phyloP scores from a whole-genome alignment of 2,888 invertebrate genomes.

The Trachelus iudaicus region DNA sequence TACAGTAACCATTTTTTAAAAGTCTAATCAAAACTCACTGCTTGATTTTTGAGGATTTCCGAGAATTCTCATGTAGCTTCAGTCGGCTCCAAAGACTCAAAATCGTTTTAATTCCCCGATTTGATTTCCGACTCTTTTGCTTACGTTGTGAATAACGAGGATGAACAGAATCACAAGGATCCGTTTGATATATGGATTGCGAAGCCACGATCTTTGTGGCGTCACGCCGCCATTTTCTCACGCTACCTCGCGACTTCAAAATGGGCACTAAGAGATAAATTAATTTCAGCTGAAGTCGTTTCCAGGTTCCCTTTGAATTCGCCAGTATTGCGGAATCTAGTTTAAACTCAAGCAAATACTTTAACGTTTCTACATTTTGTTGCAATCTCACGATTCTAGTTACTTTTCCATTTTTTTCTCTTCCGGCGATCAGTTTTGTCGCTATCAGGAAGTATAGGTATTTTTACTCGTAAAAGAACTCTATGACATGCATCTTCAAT shows the following conservation, averaged over 20 bases:
- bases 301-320: neutral
- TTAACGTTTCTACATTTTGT: neutral
- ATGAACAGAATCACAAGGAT: slow-evolving; percentile 17
- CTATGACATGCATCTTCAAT: neutral
- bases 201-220: neutral
- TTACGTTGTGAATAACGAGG: neutral
- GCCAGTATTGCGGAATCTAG: neutral
- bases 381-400: slow-evolving; percentile 11
- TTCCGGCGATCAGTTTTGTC: neutral
- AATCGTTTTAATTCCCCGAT: slow-evolving; percentile 28
- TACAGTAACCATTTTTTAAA: neutral
- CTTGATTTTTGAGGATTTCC: slow-evolving; percentile 8
- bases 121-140: slow-evolving; percentile 6
- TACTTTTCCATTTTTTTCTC: neutral
- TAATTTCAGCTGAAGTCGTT: neutral
- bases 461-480: neutral
- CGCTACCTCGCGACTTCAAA: neutral
- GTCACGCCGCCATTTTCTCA: neutral
- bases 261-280: neutral
- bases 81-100: slow-evolving; percentile 35
- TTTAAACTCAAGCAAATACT: neutral
- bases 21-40: slow-evolving; percentile 25
- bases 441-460: neutral
- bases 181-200: neutral
- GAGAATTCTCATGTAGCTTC: slow-evolving; percentile 18